A percentile compares a stretch with the other conserved stretches of the same genome.
These are phyloP conservation scores for Ageneiosus marmoratus DNA, from an alignment of 2,113 vertebrate species.

Conservation along the genomic window DNA sequence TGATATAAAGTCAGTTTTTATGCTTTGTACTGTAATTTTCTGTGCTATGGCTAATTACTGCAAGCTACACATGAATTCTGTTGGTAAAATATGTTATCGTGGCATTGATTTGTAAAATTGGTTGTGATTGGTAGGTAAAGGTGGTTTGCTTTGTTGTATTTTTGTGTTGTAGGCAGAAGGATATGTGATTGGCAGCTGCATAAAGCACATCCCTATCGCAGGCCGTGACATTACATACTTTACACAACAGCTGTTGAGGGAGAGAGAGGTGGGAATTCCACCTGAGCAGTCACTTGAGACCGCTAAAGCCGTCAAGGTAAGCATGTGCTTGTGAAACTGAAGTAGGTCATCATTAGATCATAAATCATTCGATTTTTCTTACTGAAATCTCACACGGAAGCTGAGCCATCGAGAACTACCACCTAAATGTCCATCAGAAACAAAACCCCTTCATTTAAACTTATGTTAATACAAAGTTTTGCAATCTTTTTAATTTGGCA, in stretches of 20 bases:
- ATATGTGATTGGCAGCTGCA: slow-evolving; percentile 98
- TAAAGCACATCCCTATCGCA: slow-evolving; percentile 98
- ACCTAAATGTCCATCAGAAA: neutral
- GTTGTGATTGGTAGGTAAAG: neutral
- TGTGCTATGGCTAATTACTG: neutral
- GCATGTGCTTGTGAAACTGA: neutral
- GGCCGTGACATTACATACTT: slow-evolving; percentile 98
- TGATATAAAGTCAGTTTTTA: neutral
- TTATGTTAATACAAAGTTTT: neutral
- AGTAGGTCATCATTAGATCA: no score
- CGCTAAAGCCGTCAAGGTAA: slow-evolving; percentile 96
- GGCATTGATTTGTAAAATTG: neutral
- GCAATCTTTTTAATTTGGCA: neutral
- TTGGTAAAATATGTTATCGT: neutral
- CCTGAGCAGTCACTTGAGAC: slow-evolving; percentile 98
- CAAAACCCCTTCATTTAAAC: neutral
- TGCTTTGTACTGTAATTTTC: neutral
- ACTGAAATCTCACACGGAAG: neutral
- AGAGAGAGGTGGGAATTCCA: slow-evolving; percentile 96
- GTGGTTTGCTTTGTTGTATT: neutral
- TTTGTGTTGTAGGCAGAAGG: slow-evolving; percentile 84
- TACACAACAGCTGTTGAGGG: slow-evolving; percentile 94
- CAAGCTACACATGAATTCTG: neutral
- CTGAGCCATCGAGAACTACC: neutral
- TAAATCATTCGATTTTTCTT: neutral